Conservation (phyloP, 2,113 vertebrate species). For the Struthio camelus region DNA sequence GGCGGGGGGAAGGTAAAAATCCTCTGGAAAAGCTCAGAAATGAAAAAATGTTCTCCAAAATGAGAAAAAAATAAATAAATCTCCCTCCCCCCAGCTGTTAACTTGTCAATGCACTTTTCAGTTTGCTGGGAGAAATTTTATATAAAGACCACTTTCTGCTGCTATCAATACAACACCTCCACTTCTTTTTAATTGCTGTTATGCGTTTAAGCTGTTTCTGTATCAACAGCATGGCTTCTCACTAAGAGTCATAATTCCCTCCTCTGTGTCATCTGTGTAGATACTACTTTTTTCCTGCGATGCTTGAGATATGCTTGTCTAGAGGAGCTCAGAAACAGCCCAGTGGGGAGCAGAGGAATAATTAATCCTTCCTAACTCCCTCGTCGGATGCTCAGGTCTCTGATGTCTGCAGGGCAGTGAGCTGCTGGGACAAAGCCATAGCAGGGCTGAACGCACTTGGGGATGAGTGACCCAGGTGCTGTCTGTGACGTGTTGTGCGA, state of each 20-base stretch:
- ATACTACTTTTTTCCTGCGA: not conserved
- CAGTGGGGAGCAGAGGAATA: not conserved
- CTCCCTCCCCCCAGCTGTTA: not conserved
- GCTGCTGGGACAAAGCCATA: rapidly evolving
- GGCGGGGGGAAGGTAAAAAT: not conserved
- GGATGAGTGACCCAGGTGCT: rapidly evolving
- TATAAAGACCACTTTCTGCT: not conserved
- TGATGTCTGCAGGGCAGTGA: rapidly evolving
- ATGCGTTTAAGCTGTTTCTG: rapidly evolving
- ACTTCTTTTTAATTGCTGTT: not conserved
- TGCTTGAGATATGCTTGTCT: not conserved
- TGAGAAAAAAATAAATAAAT: not conserved
- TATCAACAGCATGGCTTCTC: not conserved
- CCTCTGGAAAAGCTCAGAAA: not conserved
- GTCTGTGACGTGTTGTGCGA: not conserved
- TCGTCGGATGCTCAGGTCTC: not conserved
- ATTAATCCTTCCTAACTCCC: not conserved
- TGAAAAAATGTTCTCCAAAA: not conserved
- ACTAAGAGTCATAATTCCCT: not conserved
- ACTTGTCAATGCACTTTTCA: not conserved
- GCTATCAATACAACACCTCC: not conserved
- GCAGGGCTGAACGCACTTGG: rapidly evolving
- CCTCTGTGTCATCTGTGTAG: not conserved
- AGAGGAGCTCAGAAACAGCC: not conserved
- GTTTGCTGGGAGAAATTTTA: not conserved